Conservation (phyloP, 2,113 vertebrate species). For the Pteronura brasiliensis region DNA sequence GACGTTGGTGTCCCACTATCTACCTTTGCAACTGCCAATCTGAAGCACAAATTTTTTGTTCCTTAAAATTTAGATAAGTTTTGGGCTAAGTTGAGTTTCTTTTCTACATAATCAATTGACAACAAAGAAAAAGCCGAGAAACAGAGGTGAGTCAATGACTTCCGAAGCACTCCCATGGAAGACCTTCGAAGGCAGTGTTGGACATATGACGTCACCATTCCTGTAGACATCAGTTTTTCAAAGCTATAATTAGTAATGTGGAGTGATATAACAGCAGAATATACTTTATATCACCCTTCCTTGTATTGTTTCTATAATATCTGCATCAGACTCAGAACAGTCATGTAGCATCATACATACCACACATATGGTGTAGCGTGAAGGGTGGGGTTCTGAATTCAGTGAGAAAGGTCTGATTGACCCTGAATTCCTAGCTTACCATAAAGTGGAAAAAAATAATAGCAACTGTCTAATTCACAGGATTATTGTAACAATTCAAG, state of each 20-base stretch:
- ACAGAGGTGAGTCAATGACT: background rate
- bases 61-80: background rate
- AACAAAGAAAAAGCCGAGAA: background rate
- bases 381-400: background rate
- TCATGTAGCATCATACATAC: rapidly evolving
- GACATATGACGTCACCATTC: background rate
- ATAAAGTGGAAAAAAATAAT: background rate
- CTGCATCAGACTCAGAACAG: background rate
- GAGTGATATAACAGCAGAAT: background rate
- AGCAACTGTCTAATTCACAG: background rate
- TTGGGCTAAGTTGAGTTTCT: background rate
- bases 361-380: too few relatives aligned
- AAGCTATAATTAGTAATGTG: background rate
- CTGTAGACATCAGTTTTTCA: background rate
- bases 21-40: background rate
- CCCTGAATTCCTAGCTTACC: background rate
- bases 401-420: background rate
- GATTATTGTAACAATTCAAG: background rate
- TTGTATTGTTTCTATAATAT: background rate
- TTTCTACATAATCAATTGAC: background rate
- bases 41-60: background rate
- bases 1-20: background rate
- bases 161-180: background rate
- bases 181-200: background rate
- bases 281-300: background rate